Evolutionary conservation across 2,113 vertebrate species (phyloP), one percentile per base, ranked within the genome.

Genomic region (Platycercus adscitus): DNA sequence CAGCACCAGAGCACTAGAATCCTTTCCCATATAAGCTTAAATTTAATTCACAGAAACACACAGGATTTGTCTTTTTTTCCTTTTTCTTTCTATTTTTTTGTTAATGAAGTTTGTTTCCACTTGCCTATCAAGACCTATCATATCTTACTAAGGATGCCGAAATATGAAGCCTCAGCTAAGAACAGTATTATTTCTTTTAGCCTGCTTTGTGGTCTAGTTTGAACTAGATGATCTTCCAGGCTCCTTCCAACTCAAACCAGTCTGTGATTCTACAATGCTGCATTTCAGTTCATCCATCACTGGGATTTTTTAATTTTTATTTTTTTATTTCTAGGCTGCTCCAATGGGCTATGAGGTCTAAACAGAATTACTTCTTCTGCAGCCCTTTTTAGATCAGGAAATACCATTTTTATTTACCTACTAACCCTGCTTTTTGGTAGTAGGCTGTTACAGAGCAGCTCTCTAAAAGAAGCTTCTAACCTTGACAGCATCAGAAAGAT

Each of bases 11-110:
- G 70, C 11, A 44, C 6, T 53, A 76, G 46, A 94, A 95, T 61
- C 49, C 33, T 95, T 93, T 96, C 69, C 68, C 58, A 89, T 52
- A 89, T 55, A n/a, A 96, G 43, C 13, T 86, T 83, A 91, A 96
- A 86, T 75, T 93, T 94, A 43, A 47, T 86, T 86, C 72, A 91
- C 71, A 92, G 75, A 91, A 92, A 70, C 33, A 71, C 14, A 69
- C 8, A 76, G 29, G 39, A 11, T 53, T 47, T 37, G 2, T 43
- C 46, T 10, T 28, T 52, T 65, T 39, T 33, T 20, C 46, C 47
- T 35, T 39, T 68, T 33, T 90, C 2, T 58, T 9, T 58, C 28
- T 61, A 26, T 43, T 33, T 68, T 65, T 8, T 26, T 44, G 46
- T 35, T 52, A 17, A 19, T 13, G 16, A 63, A 44, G 33, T 66